Evolutionary conservation across 2,797 vertebrate species (phyloP).

Genomic region (Enteromius mattozi): DNA sequence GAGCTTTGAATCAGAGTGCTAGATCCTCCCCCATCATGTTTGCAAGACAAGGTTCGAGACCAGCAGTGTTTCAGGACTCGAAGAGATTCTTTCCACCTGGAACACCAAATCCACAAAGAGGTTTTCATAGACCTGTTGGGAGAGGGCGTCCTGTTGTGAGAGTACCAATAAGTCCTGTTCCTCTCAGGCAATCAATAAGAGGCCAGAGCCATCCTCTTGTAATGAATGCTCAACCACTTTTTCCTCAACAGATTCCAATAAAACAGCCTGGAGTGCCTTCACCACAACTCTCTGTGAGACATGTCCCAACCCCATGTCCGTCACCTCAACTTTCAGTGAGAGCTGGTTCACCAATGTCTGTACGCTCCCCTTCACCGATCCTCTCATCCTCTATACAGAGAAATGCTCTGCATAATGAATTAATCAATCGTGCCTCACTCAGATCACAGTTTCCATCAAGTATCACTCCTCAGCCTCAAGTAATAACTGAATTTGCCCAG

Average conservation of each 20-base stretch:
- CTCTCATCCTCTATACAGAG: slow-evolving; percentile 59
- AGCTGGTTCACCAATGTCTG: slow-evolving; percentile 67
- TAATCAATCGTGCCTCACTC: slow-evolving; percentile 63
- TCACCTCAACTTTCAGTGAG: slow-evolving; percentile 73
- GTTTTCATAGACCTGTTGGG: slow-evolving; percentile 76
- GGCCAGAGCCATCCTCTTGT: slow-evolving; percentile 60
- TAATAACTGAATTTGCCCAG: slow-evolving; percentile 68
- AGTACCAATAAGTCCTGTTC: slow-evolving; percentile 73
- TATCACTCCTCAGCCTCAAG: slow-evolving; percentile 60
- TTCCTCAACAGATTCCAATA: slow-evolving; percentile 56
- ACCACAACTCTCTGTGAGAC: slow-evolving; percentile 62
- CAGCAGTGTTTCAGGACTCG: slow-evolving; percentile 70
- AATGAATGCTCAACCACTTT: slow-evolving; percentile 57
- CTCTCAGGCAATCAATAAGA: slow-evolving; percentile 77
- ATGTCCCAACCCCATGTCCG: slow-evolving; percentile 61
- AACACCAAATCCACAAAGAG: slow-evolving; percentile 66
- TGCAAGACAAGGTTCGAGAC: slow-evolving; percentile 71
- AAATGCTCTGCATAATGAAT: slow-evolving; percentile 67
- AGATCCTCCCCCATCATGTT: slow-evolving; percentile 68
- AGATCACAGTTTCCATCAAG: slow-evolving; percentile 59
- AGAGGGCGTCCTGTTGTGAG: slow-evolving; percentile 82
- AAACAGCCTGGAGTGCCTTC: slow-evolving; percentile 60
- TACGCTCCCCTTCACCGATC: slow-evolving; percentile 67
- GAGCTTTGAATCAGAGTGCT: slow-evolving; percentile 61
- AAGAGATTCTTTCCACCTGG: slow-evolving; percentile 63